Conservation (phyloP, 2,797 vertebrate genomes). For the Coregonus suidteri region DNA sequence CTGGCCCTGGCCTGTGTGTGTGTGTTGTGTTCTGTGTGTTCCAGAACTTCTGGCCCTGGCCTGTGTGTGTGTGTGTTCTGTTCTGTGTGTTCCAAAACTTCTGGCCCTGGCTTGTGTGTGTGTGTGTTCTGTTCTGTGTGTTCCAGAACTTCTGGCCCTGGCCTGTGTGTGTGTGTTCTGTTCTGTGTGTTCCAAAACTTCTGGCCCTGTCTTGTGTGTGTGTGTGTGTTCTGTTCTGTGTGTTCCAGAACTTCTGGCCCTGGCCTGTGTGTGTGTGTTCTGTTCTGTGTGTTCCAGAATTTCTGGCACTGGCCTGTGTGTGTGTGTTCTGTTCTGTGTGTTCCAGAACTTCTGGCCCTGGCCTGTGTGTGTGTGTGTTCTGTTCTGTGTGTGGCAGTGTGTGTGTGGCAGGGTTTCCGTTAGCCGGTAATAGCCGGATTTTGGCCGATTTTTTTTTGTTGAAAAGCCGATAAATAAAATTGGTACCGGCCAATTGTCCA, state of each 20-base stretch:
- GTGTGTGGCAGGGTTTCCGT: slow-evolving; percentile 21
- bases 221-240: not conserved
- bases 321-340: too few species aligned
- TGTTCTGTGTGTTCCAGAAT: not conserved
- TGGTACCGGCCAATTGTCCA: too few species aligned
- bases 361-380: not conserved
- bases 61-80: slow-evolving; percentile 3
- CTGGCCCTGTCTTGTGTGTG: too few species aligned
- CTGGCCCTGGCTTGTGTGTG: not conserved
- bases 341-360: too few species aligned
- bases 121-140: not conserved
- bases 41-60: too few species aligned
- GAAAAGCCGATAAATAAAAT: too few species aligned
- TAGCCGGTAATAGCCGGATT: too few species aligned
- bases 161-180: not conserved
- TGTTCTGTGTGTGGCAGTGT: not conserved
- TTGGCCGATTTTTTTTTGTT: too few species aligned
- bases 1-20: not conserved
- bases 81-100: not conserved
- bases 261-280: not conserved
- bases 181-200: not conserved
- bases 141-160: not conserved
- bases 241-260: too few species aligned
- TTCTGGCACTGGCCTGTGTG: not conserved
- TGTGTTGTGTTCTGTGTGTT: not conserved